These are phyloP conservation scores for Ahaetulla prasina DNA, from an alignment of 2,113 vertebrate species.

Conservation along the genomic window DNA sequence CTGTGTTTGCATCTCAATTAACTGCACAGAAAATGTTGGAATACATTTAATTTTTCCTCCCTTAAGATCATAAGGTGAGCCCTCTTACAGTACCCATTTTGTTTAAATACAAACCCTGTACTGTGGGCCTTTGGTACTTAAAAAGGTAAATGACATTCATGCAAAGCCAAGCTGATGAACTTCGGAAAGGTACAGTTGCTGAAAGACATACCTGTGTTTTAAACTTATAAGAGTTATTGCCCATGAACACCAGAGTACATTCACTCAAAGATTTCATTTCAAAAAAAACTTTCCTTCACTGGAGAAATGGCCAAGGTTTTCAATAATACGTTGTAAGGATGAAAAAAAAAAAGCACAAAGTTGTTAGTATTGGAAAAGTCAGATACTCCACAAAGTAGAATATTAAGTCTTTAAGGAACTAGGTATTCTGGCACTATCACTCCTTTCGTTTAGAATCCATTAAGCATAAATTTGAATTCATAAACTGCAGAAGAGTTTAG, in stretches of 20 bases:
- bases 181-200: conserved; percentile 65
- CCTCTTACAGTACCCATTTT: conserved; percentile 69
- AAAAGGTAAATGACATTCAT: conserved; percentile 66
- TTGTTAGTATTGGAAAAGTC: conserved; percentile 35
- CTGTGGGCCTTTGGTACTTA: conserved; percentile 69
- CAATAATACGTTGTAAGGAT: conserved; percentile 28
- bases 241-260: conserved; percentile 49
- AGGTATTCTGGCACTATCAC: neutral
- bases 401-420: conserved; percentile 1
- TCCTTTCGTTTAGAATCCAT: neutral
- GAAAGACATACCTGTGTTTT: conserved; percentile 67
- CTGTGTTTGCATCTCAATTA: conserved; percentile 53
- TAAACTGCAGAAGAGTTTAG: neutral
- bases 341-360: conserved; percentile 36
- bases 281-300: conserved; percentile 40
- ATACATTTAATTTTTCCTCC: conserved; percentile 41
- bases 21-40: conserved; percentile 66
- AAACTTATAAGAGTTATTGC: conserved; percentile 56
- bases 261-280: conserved; percentile 59
- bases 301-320: conserved; percentile 53
- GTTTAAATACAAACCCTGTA: conserved; percentile 71
- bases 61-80: conserved; percentile 57
- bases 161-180: conserved; percentile 69
- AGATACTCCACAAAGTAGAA: conserved; percentile 7
- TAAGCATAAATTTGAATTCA: neutral